A percentile compares a stretch with the other conserved stretches of the same genome.
phyloP scores from a whole-genome alignment of 2,113 vertebrate species.

The Cariama cristata region DNA sequence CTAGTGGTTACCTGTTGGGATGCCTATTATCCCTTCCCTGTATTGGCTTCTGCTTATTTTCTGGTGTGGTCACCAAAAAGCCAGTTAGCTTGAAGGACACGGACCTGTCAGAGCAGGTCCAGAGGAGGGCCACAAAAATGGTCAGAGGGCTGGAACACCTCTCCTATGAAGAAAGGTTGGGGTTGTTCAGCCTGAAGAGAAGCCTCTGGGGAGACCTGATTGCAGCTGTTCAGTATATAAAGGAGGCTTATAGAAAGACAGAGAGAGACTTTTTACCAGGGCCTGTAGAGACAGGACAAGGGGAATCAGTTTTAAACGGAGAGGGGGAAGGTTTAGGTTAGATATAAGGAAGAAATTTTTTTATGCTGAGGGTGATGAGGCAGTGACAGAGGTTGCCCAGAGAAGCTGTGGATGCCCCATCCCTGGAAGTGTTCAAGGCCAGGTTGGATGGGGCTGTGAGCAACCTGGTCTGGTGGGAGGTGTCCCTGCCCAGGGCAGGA shows the following conservation, averaged over 20 bases:
- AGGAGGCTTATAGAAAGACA: too few relatives aligned
- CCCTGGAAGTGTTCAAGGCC: rapidly evolving
- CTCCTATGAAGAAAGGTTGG: rapidly evolving
- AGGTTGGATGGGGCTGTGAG: rapidly evolving
- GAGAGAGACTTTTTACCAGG: too few relatives aligned
- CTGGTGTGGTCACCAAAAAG: background rate
- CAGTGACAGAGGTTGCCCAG: background rate
- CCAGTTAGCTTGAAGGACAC: background rate
- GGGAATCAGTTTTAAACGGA: background rate
- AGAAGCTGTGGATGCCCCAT: background rate
- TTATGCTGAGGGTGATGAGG: rapidly evolving
- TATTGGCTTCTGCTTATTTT: background rate
- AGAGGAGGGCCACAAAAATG: background rate
- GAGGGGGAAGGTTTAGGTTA: rapidly evolving
- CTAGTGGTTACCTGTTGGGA: background rate
- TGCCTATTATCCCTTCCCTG: background rate
- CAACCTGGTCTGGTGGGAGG: rapidly evolving
- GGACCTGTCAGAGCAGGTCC: background rate
- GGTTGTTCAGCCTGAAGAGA: background rate
- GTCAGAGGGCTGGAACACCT: background rate
- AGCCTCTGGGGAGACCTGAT: rapidly evolving
- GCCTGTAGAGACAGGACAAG: background rate
- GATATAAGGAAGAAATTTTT: rapidly evolving
- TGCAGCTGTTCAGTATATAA: background rate
- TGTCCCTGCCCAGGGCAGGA: background rate